phyloP scores from a whole-genome alignment of 2,888 invertebrate genomes.

The Nomada ferruginata region DNA sequence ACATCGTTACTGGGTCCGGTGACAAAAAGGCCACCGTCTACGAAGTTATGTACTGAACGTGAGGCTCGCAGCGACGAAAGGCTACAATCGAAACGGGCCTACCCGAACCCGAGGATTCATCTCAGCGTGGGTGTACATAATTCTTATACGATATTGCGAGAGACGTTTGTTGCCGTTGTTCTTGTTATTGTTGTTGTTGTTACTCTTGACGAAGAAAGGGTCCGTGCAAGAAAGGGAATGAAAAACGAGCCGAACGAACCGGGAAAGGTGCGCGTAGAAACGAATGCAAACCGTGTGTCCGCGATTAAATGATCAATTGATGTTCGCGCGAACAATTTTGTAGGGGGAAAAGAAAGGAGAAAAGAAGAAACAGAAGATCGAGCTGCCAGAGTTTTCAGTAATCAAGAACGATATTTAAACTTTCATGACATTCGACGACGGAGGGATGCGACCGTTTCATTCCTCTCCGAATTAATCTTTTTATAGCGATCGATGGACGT shows the following conservation, averaged over 20 bases:
- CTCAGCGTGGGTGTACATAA: conserved; percentile 49
- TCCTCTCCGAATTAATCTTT: conserved; percentile 10
- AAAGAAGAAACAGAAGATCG: not conserved
- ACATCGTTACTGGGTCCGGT: conserved; percentile 98
- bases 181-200: conserved; percentile 71
- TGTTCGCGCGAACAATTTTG: not conserved
- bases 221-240: conserved; percentile 33
- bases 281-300: not conserved
- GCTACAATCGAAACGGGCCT: conserved; percentile 2
- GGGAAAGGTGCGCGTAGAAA: not conserved
- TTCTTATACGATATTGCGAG: conserved; percentile 55
- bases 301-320: not conserved
- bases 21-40: conserved; percentile 99
- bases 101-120: conserved; percentile 18
- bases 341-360: not conserved
- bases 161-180: conserved; percentile 68
- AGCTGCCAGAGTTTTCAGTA: not conserved
- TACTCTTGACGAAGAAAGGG: conserved; percentile 51
- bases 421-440: not conserved
- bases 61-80: conserved; percentile 7
- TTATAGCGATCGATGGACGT: not conserved
- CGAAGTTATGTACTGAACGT: conserved; percentile 93
- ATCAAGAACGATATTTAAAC: not conserved
- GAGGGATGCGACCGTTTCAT: not conserved
- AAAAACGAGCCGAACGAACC: conserved; percentile 39